phyloP scores from a whole-genome alignment of 2,888 invertebrate species.

The Carabus problematicus region DNA sequence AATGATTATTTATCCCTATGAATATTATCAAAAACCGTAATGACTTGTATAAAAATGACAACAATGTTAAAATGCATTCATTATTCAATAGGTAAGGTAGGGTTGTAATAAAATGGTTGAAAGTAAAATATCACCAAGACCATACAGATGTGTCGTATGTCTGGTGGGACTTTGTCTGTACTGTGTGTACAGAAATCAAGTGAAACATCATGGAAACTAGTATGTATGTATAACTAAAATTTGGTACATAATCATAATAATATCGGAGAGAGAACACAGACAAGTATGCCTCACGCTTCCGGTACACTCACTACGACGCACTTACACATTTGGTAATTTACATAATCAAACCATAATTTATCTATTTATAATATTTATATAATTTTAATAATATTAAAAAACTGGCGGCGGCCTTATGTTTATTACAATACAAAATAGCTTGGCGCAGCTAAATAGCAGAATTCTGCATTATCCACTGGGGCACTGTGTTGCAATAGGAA shows the following conservation, averaged over 20 bases:
- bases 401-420: constrained; percentile 55
- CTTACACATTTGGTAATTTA: constrained; percentile 44
- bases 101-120: too few species aligned
- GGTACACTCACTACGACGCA: constrained; percentile 32
- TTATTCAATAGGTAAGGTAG: too few species aligned
- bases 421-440: constrained; percentile 50
- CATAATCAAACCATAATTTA: constrained; percentile 54
- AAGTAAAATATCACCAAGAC: too few species aligned
- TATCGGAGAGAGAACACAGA: constrained; percentile 1
- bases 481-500: constrained; percentile 53
- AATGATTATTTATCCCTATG: neutral
- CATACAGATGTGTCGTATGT: too few species aligned
- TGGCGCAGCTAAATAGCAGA: constrained; percentile 51
- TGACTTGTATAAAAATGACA: constrained; percentile 5
- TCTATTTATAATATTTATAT: constrained; percentile 49
- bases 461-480: constrained; percentile 49
- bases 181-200: neutral
- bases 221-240: constrained; percentile 12
- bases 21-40: neutral
- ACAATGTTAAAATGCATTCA: constrained; percentile 10
- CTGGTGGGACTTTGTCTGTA: too few species aligned
- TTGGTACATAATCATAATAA: constrained; percentile 7
- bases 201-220: too few species aligned
- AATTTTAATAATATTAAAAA: constrained; percentile 54
- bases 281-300: constrained; percentile 10